These are phyloP conservation scores for Sturmia bella DNA, from an alignment of 2,888 invertebrate genomes.

Conservation along the genomic window DNA sequence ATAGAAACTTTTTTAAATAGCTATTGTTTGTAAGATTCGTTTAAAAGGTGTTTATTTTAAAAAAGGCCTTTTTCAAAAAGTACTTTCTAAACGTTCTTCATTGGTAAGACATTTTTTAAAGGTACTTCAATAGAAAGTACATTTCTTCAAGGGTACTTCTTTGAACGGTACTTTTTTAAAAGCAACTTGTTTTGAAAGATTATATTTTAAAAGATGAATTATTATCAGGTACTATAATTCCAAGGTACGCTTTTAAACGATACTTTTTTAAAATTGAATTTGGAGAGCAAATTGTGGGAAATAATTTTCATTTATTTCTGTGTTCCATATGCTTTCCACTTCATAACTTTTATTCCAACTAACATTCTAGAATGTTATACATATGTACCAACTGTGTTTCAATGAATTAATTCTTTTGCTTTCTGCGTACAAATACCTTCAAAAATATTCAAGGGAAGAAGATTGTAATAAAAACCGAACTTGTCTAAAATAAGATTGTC, in stretches of 20 bases:
- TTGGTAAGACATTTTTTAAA: neutral
- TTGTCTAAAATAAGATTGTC: constrained; percentile 72
- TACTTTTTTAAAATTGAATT: neutral
- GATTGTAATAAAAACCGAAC: constrained; percentile 10
- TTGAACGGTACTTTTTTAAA: neutral
- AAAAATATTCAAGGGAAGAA: neutral
- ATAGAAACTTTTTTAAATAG: neutral
- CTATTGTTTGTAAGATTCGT: neutral
- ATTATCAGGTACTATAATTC: too few relatives aligned
- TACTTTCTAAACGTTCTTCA: neutral
- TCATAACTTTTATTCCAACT: too few relatives aligned
- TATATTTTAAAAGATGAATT: too few relatives aligned
- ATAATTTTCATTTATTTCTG: too few relatives aligned
- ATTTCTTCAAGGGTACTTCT: neutral
- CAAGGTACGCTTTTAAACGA: too few relatives aligned
- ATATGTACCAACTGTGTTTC: too few relatives aligned
- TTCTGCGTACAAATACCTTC: neutral
- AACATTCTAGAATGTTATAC: too few relatives aligned
- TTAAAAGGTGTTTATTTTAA: too few relatives aligned
- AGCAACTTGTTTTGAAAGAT: too few relatives aligned
- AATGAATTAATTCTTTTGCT: constrained; percentile 18
- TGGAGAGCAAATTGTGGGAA: too few relatives aligned
- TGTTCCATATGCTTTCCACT: too few relatives aligned
- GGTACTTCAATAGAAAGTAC: neutral
- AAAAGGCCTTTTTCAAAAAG: neutral